These are phyloP conservation scores for Emydocephalus ijimae DNA, from an alignment of 2,113 vertebrate genomes.

Conservation along the genomic window DNA sequence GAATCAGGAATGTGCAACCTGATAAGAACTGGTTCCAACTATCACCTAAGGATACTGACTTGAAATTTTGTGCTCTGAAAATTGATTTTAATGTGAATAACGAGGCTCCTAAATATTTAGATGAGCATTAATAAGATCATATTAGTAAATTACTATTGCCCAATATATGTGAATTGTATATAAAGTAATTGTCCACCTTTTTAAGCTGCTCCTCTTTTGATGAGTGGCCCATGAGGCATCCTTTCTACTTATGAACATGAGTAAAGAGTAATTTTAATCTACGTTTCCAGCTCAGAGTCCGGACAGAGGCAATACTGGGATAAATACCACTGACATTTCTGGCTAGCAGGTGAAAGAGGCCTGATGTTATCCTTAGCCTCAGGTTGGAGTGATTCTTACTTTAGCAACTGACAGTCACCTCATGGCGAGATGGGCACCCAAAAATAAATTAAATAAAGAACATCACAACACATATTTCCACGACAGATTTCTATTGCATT, in stretches of 20 bases:
- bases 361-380: not conserved
- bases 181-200: not conserved
- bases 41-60: not conserved
- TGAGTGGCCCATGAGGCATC: not conserved
- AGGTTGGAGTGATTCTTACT: not conserved
- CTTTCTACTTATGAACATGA: not conserved
- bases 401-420: not conserved
- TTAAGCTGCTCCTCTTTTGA: not conserved
- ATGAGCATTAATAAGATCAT: not conserved
- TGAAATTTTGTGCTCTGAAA: not conserved
- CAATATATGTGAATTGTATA: not conserved
- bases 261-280: not conserved
- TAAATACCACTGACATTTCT: not conserved
- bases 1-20: not conserved
- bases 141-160: not conserved
- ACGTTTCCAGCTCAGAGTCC: not conserved
- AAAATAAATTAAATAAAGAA: not conserved
- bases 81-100: not conserved
- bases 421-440: not conserved
- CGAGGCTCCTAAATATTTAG: not conserved
- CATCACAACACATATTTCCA: not conserved
- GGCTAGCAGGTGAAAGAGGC: not conserved
- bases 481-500: not conserved
- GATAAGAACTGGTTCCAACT: not conserved
- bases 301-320: not conserved